These are phyloP conservation scores for Tauraco hartlaubi DNA, from an alignment of 2,797 vertebrate species.

Conservation along the genomic window DNA sequence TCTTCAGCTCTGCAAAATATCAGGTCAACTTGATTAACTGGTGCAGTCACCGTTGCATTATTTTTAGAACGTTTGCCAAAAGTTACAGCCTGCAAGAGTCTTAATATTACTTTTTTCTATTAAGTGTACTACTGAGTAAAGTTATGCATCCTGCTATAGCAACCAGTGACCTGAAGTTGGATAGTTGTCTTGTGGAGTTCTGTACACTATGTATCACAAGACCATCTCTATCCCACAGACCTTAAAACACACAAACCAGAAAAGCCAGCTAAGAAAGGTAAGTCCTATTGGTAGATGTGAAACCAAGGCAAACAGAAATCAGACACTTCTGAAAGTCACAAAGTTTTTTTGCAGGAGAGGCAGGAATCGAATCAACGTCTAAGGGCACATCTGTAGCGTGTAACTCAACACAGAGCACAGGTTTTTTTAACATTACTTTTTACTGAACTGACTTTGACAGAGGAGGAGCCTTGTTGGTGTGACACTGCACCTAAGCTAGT, in stretches of 20 bases:
- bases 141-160: neutral
- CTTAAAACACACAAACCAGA: neutral
- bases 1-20: neutral
- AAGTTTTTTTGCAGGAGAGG: neutral
- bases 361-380: neutral
- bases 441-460: neutral
- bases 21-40: conserved; percentile 3
- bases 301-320: neutral
- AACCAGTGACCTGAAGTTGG: neutral
- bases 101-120: neutral
- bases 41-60: neutral
- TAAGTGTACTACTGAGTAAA: neutral
- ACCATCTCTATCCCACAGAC: neutral
- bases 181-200: neutral
- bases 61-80: neutral
- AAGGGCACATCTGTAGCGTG: neutral
- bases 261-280: neutral
- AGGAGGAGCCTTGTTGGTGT: neutral
- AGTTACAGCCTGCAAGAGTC: neutral
- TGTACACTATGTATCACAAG: neutral
- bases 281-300: neutral
- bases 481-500: neutral
- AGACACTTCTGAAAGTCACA: neutral
- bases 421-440: neutral
- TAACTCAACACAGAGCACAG: neutral